phyloP scores from a whole-genome alignment of 2,797 vertebrate genomes.

The Pogonophryne albipinna region DNA sequence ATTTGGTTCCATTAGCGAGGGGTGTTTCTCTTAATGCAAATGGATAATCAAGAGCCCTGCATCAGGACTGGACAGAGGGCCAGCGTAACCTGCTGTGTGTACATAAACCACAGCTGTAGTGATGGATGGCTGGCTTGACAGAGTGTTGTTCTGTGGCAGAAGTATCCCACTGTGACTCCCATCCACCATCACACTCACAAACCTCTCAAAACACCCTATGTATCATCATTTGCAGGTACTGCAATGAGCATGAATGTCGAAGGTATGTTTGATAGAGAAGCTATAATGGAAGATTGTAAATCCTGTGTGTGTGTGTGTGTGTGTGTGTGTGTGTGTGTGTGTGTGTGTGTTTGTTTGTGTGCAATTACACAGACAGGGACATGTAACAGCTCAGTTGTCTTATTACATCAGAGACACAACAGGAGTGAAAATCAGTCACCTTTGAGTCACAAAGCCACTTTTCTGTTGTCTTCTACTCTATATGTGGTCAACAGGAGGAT shows the following conservation, averaged over 20 bases:
- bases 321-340: conserved; percentile 16
- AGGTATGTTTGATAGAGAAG: conserved; percentile 17
- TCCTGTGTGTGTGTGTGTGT: not conserved
- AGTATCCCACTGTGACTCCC: conserved; percentile 54
- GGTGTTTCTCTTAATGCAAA: conserved; percentile 56
- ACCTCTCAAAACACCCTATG: conserved; percentile 54
- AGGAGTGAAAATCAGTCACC: conserved; percentile 42
- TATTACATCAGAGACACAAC: conserved; percentile 53
- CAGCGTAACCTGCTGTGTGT: conserved; percentile 65
- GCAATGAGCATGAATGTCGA: conserved; percentile 36
- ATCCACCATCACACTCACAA: conserved; percentile 48
- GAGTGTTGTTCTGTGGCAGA: conserved; percentile 59
- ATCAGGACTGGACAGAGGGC: conserved; percentile 52
- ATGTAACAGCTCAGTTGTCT: conserved; percentile 49
- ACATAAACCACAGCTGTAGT: conserved; percentile 61
- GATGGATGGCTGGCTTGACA: conserved; percentile 67
- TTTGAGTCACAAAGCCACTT: conserved; percentile 27
- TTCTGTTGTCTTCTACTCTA: conserved; percentile 21
- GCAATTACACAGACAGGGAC: conserved; percentile 28
- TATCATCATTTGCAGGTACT: conserved; percentile 43
- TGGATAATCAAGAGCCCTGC: conserved; percentile 49
- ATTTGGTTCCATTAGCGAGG: conserved; percentile 43
- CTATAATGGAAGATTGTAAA: conserved; percentile 24
- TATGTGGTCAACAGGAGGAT: conserved; percentile 44
- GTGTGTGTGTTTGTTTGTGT: not conserved